A percentile compares a stretch with the other conserved stretches of the same genome.
These are phyloP conservation scores for Cheilosia impressa DNA, from an alignment of 2,888 invertebrate genomes.

Conservation along the genomic window DNA sequence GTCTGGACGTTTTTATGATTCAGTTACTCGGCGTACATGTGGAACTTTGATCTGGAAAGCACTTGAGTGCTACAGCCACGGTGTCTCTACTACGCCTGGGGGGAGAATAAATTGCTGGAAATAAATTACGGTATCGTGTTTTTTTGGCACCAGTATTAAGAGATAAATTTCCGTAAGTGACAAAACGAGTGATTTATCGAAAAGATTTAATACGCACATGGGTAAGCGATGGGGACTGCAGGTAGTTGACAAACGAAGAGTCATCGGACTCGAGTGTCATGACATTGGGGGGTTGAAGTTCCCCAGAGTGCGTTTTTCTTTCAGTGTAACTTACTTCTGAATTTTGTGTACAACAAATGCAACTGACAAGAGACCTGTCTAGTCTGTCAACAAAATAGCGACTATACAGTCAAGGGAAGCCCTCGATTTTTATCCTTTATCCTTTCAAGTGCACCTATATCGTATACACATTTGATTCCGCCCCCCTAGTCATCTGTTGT, in stretches of 20 bases:
- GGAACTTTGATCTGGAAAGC: conserved; percentile 21
- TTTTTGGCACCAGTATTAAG: conserved; percentile 23
- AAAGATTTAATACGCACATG: conserved; percentile 6
- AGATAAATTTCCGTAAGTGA: conserved; percentile 57
- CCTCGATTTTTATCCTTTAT: too few species aligned
- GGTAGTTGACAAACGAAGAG: background rate
- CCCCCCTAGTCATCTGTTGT: too few species aligned
- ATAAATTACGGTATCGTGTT: conserved; percentile 44
- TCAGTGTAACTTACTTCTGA: too few species aligned
- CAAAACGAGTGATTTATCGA: conserved; percentile 53
- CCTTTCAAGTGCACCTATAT: too few species aligned
- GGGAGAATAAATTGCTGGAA: conserved; percentile 28
- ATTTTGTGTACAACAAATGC: too few species aligned
- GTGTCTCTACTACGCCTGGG: conserved; percentile 3
- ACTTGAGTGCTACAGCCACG: conserved; percentile 1
- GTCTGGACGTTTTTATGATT: conserved; percentile 57
- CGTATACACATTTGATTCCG: too few species aligned
- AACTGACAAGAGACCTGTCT: too few species aligned
- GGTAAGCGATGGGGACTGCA: background rate
- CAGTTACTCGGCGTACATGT: background rate
- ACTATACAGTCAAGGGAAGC: too few species aligned
- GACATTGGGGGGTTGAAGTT: too few species aligned
- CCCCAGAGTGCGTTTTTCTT: too few species aligned
- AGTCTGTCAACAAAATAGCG: too few species aligned
- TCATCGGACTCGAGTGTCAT: too few species aligned